Percentiles rank a stretch among this genome's conserved stretches.
Conservation (phyloP, 53 echinoderm and acorn worm species). For the Luidia sarsii region DNA sequence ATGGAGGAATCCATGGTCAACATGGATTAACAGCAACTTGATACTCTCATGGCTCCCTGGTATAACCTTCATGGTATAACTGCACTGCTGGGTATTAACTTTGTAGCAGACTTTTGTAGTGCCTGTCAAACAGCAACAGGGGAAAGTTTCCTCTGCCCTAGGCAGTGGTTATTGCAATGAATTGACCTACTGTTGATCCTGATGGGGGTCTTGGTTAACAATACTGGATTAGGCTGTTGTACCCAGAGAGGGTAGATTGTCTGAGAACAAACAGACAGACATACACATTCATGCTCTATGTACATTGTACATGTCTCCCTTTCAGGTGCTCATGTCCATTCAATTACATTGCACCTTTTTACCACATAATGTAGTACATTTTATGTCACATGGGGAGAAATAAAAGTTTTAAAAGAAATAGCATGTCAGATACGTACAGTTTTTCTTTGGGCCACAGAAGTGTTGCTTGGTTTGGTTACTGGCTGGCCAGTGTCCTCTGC, state of each 20-base stretch:
- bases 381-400: too few species aligned
- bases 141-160: constrained; percentile 22
- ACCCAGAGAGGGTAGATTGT: constrained; percentile 19
- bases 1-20: too few species aligned
- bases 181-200: constrained; percentile 15
- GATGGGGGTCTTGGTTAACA: constrained; percentile 8
- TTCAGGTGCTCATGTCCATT: too few species aligned
- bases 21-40: too few species aligned
- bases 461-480: constrained; percentile 76
- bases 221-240: constrained; percentile 19
- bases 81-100: constrained; percentile 14
- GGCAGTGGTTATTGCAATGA: constrained; percentile 22
- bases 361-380: too few species aligned
- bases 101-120: constrained; percentile 3
- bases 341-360: too few species aligned
- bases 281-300: too few species aligned
- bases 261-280: too few species aligned
- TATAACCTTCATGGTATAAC: too few species aligned
- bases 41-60: too few species aligned
- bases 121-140: background rate
- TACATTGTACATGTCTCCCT: too few species aligned
- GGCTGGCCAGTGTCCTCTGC: constrained; percentile 1
- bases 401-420: too few species aligned
- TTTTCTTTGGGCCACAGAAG: constrained; percentile 92
- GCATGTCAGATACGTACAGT: constrained; percentile 83